Base-by-base conservation (phyloP, 2,888 invertebrate genomes). In the Petrophora chlorosata region DNA sequence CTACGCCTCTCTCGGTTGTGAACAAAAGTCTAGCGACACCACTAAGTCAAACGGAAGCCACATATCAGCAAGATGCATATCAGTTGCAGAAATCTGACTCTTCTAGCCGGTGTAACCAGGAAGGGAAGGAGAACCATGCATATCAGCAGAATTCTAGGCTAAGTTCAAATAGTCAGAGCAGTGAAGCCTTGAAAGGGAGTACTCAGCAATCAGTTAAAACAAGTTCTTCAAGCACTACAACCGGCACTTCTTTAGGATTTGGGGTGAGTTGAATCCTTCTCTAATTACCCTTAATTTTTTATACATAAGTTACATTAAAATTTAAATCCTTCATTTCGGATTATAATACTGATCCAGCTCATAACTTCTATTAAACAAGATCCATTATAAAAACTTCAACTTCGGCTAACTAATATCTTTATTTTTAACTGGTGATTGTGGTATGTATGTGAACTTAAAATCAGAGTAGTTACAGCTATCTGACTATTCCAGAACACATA, bases 21-120 rank as follows among this genome's bases (percentile, higher is more conserved):
- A 93, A 92, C 65, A 93, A 93, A 74, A 93, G 93, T 72, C 85
- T 93, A 56, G 93, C 93, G 12, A 93, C 92, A 25, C 92, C 93
- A 46, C 76, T 93, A 68, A 92, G 91, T 82, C 93, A 92, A 79
- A 91, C 82, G 40, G 91, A 82, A 80, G 74, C 86, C 49, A 83
- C 92, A 85, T 91, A 90, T 89, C 90, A 85, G 69, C 87, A 85
- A 71, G 88, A 90, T 65, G 78, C 90, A 86, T 90, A 90, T 88
- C 90, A 88, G 66, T 76, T 91, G 69, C 91, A 91, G 67, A 91
- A 90, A 74, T 90, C 91, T 2, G 91, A 91, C 66, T 90, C 90
- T 53, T 85, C 85, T 44, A 83, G 79, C 74, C 84, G 87, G 73
- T 90, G 88, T 79, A 89, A 86, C 67, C 90, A 89, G 56, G 91